Base-by-base conservation (phyloP, 2,888 invertebrate species). In the Sepiola atlantica region DNA sequence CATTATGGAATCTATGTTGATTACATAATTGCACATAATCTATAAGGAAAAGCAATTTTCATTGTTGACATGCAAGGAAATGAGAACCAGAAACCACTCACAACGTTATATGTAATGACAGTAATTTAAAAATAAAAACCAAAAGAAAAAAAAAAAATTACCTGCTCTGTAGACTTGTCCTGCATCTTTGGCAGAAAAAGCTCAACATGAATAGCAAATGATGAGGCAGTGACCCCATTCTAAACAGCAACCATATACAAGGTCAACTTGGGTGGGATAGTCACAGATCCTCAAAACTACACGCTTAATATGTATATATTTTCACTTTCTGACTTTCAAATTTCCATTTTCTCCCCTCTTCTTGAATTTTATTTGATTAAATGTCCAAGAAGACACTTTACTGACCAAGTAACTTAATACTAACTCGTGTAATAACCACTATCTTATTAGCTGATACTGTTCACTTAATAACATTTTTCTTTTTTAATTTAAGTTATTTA, bases 21-120 rank as follows among this genome's bases (percentile, higher is more conserved):
- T 77, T 77, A 77, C 77, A 77, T 77, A 77, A 77, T 77, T 77
- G 77, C n/a, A 77, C n/a, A 77, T 77, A 77, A 77, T 77, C 77
- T 77, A n/a, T 77, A 77, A n/a, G 77, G n/a, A 77, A 77, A 77
- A 77, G 77, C 77, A 77, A 77, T 77, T 77, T 77, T 77, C 77
- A n/a, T 77, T 77, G 77, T 77, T 77, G 77, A 77, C 77, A n/a
- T 77, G 77, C n/a, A 77, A 77, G 77, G 77, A 77, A 77, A 77
- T 77, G 32, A 77, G 77, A 77, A 77, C 77, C 77, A 77, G 77
- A 77, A 77, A 77, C 77, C 77, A 77, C 77, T 77, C 77, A 77
- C 77, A 77, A 77, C n/a, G n/a, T 32, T 77, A n/a, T 77, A 77
- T 77, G 12, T 77, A 77, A 77, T 77, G 77, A 77, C 12, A 77